Base-by-base conservation (phyloP, 2,113 vertebrate species). In the Seriola quinqueradiata region DNA sequence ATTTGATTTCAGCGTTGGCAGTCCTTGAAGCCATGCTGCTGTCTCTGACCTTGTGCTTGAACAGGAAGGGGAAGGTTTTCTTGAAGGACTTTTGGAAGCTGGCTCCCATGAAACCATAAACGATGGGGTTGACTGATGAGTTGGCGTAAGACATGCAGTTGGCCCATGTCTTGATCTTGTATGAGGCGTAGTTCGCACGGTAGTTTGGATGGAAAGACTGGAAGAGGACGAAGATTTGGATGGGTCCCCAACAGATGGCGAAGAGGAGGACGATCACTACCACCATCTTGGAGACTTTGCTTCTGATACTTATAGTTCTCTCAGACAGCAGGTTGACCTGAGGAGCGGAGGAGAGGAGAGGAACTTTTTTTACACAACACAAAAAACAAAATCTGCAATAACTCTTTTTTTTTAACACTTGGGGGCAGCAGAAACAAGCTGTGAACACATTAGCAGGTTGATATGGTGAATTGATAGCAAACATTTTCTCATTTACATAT, bases 211-310 rank as follows among this genome's bases (percentile, higher is more conserved):
- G 91, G 87, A 96, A 96, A 17, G 95, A 96, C 83, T 95, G 95
- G 72, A 96, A 96, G 38, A 97, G 95, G 87, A 94, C 89, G 11
- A 97, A 97, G 80, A 97, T 93, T 88, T 97, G 96, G 84, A 97
- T 97, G 78, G 96, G 96, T 75, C 96, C 96, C 96, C 96, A 97
- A 92, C 96, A 97, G 81, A 97, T 89, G 25, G 96, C 94, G 36
- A 97, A 97, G n/a, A 97, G 93, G 7, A 96, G 89, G 28, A 97
- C 96, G 10, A 97, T 96, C 42, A 96, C 96, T 0, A 97, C 95
- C 63, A 97, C 96, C 96, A 97, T 97, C 90, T 93, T 96, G 86
- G 96, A 96, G 65, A 97, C 95, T 91, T 96, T 96, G 75, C 95
- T 95, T 60, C 96, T 89, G 85, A 95, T 94, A 42, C 94, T 95